These are phyloP conservation scores for Plebejus melissa DNA, from an alignment of 2,888 invertebrate genomes.

Conservation along the genomic window DNA sequence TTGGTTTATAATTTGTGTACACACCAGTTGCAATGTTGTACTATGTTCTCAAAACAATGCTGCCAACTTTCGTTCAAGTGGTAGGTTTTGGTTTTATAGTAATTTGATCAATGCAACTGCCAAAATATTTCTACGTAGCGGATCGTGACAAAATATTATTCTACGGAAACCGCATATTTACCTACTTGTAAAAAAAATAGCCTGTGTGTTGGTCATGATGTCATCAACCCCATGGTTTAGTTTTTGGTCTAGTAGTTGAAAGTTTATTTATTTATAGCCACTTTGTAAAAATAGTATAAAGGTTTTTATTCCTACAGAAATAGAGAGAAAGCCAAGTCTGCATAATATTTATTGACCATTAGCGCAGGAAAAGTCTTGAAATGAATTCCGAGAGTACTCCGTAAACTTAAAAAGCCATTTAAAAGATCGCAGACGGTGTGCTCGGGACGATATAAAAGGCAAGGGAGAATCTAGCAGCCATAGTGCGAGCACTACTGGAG, in stretches of 20 bases:
- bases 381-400: slow-evolving; percentile 10
- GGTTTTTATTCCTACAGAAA: not conserved
- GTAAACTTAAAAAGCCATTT: slow-evolving; percentile 21
- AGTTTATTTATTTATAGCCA: not conserved
- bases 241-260: not conserved
- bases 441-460: slow-evolving; percentile 30
- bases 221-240: not conserved
- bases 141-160: not conserved
- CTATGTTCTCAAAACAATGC: not conserved
- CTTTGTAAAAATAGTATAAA: not conserved
- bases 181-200: too few species aligned
- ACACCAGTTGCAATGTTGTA: slow-evolving; percentile 12
- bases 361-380: slow-evolving; percentile 6
- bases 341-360: slow-evolving; percentile 11
- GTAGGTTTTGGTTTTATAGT: not conserved
- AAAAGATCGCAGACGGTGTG: slow-evolving; percentile 6
- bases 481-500: slow-evolving; percentile 42
- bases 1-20: not conserved
- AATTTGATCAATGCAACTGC: not conserved
- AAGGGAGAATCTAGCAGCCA: slow-evolving; percentile 35
- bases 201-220: not conserved
- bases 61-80: slow-evolving; percentile 3
- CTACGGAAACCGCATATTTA: not conserved
- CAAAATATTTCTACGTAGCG: not conserved
- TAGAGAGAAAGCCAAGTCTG: not conserved